These are phyloP conservation scores for Mobula birostris DNA, from an alignment of 2,113 vertebrate species.

Conservation along the genomic window DNA sequence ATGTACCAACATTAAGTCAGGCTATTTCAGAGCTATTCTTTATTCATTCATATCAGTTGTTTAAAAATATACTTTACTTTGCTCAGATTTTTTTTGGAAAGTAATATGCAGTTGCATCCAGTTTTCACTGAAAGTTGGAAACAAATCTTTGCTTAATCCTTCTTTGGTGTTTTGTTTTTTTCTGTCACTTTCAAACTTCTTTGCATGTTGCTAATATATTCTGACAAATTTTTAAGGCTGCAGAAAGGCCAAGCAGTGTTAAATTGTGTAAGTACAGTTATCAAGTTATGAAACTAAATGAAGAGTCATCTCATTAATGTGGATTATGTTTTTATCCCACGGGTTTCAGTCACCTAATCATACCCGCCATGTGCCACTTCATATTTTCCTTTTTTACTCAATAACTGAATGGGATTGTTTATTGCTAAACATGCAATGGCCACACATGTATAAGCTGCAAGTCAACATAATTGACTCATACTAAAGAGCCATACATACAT, in stretches of 20 bases:
- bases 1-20: background rate
- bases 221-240: background rate
- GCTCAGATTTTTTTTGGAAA: background rate
- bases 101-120: constrained; percentile 1
- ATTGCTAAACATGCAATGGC: background rate
- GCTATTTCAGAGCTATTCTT: background rate
- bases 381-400: background rate
- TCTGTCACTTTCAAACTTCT: background rate
- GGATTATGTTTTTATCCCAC: background rate
- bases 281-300: background rate
- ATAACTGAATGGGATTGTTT: background rate
- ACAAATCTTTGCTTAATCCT: background rate
- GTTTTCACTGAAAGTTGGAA: background rate
- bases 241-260: background rate
- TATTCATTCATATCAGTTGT: background rate
- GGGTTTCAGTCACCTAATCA: background rate
- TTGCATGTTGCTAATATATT: background rate
- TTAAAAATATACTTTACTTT: background rate
- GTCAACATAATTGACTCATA: background rate
- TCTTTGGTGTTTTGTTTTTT: background rate
- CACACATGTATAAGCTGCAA: background rate
- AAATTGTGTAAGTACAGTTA: background rate
- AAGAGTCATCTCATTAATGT: background rate
- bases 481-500: background rate
- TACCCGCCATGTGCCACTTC: background rate